Base-by-base conservation (phyloP, 2,797 vertebrate genomes). In the Emydoidea blandingii region DNA sequence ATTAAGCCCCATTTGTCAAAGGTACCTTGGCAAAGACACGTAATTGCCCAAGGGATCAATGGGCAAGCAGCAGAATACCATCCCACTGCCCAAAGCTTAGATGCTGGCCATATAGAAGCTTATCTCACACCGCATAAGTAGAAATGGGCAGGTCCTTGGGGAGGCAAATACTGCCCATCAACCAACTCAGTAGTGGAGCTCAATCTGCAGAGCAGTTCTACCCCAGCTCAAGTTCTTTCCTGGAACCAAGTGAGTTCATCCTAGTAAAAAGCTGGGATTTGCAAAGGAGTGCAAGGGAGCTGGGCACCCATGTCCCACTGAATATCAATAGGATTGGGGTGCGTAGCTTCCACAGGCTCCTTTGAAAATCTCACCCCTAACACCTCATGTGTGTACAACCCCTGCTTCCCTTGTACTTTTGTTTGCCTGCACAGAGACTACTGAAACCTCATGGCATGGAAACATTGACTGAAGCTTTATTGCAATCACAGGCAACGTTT, bases 201-300 rank as follows among this genome's bases (percentile, higher is more conserved):
- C 29, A 47, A 16, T 29, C 2, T 1, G 29, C 84, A 1, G 79
- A 47, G 80, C 86, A 41, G 16, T 81, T 74, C 83, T 1, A 15
- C 0, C 0, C 76, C 87, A n/a, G 4, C 37, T 74, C 19, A 72
- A 41, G n/a, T 72, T 12, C 0, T 47, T 25, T 12, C 1, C 81
- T 27, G 27, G 62, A 57, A 0, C n/a, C 4, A 27, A 59, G 12
- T 18, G 1, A 44, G 44, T 14, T 6, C 76, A 81, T 27, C 86
- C 68, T 78, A 23, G 18, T 21, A 41, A 29, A 79, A 92, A 91
- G 62, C 52, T 79, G 53, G 19, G 41, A 4, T 53, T 41, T 56
- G 49, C 79, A 12, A 21, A 44, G 44, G 68, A 6, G 18, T 41
- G 11, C 23, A 74, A 41, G 37, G 37, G 68, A 74, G 37, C 21